Percentiles rank a stretch among this genome's conserved stretches.
Conservation (phyloP, 2,888 invertebrate genomes). For the Leptinotarsa tumamoca region DNA sequence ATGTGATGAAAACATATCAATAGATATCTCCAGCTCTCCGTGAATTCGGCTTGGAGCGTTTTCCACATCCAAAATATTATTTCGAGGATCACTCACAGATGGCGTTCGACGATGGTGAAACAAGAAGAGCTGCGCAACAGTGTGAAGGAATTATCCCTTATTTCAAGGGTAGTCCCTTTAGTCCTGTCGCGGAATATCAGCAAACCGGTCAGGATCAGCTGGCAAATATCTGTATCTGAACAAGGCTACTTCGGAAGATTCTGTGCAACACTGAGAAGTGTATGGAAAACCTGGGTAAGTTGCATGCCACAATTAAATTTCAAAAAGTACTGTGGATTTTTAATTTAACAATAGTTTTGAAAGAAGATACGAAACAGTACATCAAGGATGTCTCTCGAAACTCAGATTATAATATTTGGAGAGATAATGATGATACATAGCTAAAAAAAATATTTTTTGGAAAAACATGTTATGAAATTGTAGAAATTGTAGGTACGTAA, state of each 20-base stretch:
- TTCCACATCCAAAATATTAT: neutral
- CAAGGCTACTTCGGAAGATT: slow-evolving; percentile 18
- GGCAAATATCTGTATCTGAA: slow-evolving; percentile 14
- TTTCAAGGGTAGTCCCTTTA: slow-evolving; percentile 57
- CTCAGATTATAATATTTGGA: too few relatives aligned
- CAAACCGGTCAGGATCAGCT: slow-evolving; percentile 49
- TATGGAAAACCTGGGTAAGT: slow-evolving; percentile 21
- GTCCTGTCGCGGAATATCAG: slow-evolving; percentile 58
- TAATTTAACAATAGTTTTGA: neutral
- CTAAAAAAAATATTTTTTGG: too few relatives aligned
- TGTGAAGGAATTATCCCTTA: slow-evolving; percentile 55
- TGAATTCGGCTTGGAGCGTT: neutral
- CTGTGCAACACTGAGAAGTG: slow-evolving; percentile 6
- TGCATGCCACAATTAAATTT: neutral
- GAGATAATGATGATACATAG: too few relatives aligned
- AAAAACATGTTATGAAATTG: too few relatives aligned
- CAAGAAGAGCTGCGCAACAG: slow-evolving; percentile 59
- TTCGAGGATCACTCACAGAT: neutral
- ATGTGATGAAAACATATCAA: neutral
- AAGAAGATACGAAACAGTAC: too few relatives aligned
- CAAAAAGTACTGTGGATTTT: neutral
- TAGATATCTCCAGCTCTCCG: neutral
- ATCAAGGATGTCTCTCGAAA: too few relatives aligned
- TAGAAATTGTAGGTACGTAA: too few relatives aligned
- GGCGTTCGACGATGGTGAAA: slow-evolving; percentile 28